phyloP scores from a whole-genome alignment of 2,888 invertebrate genomes.

The Phaonia tiefii region DNA sequence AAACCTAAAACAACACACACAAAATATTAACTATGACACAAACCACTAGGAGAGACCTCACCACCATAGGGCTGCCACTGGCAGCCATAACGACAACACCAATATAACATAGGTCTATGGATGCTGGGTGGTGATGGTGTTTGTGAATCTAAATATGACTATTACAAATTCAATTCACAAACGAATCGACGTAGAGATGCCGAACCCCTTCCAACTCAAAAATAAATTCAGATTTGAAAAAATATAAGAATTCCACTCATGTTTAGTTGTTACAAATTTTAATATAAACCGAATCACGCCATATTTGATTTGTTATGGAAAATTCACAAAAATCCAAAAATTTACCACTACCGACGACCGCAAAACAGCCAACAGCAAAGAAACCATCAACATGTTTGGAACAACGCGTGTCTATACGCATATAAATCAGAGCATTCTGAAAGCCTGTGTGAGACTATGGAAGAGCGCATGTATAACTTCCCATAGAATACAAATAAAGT shows the following conservation, averaged over 20 bases:
- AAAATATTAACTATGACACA: constrained; percentile 7
- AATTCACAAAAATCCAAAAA: constrained; percentile 47
- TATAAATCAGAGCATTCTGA: constrained; percentile 43
- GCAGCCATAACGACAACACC: not conserved
- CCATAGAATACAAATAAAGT: constrained; percentile 6
- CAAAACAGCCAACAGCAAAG: constrained; percentile 2
- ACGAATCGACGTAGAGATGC: constrained; percentile 46
- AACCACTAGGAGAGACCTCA: not conserved
- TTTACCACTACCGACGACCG: not conserved
- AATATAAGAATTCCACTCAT: constrained; percentile 46
- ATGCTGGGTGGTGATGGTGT: not conserved
- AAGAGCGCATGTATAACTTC: no score
- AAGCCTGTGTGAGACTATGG: not conserved
- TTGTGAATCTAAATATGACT: not conserved
- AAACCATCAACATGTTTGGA: constrained; percentile 37
- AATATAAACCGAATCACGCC: constrained; percentile 64
- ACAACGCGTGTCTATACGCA: constrained; percentile 52
- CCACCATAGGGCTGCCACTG: not conserved
- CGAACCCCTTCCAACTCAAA: no score
- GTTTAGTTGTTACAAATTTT: constrained; percentile 58
- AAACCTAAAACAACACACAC: constrained; percentile 45
- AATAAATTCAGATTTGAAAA: not conserved
- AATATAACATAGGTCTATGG: not conserved
- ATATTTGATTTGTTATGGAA: constrained; percentile 64
- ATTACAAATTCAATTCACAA: constrained; percentile 19